Evolutionary conservation across 2,888 invertebrate species (phyloP).

Genomic region (Cyclophora albipunctata): DNA sequence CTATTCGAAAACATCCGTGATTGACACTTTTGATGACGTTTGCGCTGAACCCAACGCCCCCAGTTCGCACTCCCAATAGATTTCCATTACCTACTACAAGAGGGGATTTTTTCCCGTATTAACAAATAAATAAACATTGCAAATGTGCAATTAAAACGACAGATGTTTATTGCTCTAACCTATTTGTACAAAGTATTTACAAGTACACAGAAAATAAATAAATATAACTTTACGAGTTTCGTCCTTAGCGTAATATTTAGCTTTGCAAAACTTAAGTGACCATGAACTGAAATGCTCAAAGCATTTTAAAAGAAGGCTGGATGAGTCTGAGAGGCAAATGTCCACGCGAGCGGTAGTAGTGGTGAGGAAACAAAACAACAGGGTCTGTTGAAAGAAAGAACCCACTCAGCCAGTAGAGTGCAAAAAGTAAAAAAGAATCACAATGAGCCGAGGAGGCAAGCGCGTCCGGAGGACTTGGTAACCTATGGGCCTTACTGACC

Average conservation of each 20-base stretch:
- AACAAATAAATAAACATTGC: constrained; percentile 20
- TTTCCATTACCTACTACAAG: constrained; percentile 32
- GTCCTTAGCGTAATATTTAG: neutral
- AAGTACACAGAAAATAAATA: constrained; percentile 16
- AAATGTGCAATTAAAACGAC: neutral
- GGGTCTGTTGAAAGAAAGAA: constrained; percentile 47
- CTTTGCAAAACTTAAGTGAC: constrained; percentile 33
- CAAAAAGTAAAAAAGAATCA: constrained; percentile 54
- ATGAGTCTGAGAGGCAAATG: constrained; percentile 51
- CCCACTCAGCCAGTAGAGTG: constrained; percentile 51
- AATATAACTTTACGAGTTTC: constrained; percentile 15
- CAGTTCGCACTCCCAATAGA: constrained; percentile 33
- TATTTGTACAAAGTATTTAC: neutral
- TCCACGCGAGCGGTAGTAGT: constrained; percentile 36
- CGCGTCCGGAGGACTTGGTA: constrained; percentile 50
- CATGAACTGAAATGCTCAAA: constrained; percentile 34
- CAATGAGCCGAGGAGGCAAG: constrained; percentile 50
- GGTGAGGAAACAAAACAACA: constrained; percentile 50
- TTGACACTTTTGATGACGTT: constrained; percentile 70
- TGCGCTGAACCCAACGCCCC: constrained; percentile 49
- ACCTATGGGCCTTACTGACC: constrained; percentile 42
- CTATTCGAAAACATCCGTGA: constrained; percentile 71
- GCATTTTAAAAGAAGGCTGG: constrained; percentile 31
- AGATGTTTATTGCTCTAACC: neutral
- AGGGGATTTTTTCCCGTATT: constrained; percentile 24